These are phyloP conservation scores for Callionymus lyra DNA, from an alignment of 2,113 vertebrate genomes.

Conservation along the genomic window DNA sequence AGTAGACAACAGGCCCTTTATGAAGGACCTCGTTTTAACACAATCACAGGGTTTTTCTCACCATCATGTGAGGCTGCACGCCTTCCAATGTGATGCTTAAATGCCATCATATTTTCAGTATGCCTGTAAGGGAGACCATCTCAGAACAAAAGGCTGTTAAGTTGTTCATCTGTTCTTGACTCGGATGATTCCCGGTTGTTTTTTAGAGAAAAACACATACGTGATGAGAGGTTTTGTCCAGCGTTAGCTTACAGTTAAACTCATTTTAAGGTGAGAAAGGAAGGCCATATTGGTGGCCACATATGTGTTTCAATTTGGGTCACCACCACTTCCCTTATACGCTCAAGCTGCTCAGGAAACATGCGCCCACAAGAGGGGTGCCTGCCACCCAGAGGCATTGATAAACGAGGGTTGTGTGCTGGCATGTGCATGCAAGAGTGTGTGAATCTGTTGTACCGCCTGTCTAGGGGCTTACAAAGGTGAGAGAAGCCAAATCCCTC, in stretches of 20 bases:
- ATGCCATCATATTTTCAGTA: slow-evolving; percentile 8
- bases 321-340: slow-evolving; percentile 52
- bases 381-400: slow-evolving; percentile 24
- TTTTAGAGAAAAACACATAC: too few species aligned
- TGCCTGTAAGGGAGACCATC: not conserved
- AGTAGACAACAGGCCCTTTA: too few species aligned
- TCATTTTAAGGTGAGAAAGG: slow-evolving; percentile 3
- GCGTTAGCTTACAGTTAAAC: slow-evolving; percentile 37
- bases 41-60: slow-evolving; percentile 8
- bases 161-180: not conserved
- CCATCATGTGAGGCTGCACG: slow-evolving; percentile 37
- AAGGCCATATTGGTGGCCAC: slow-evolving; percentile 4
- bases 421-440: not conserved
- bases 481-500: not conserved
- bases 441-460: too few species aligned
- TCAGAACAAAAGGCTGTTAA: not conserved
- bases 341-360: slow-evolving; percentile 63
- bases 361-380: slow-evolving; percentile 11
- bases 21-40: too few species aligned
- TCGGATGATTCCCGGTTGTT: too few species aligned
- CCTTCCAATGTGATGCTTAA: slow-evolving; percentile 32
- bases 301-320: slow-evolving; percentile 28
- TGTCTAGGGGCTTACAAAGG: too few species aligned
- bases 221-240: too few species aligned
- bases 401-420: slow-evolving; percentile 37